phyloP scores from a whole-genome alignment of 2,113 vertebrate species.

The Corynorhinus townsendii region DNA sequence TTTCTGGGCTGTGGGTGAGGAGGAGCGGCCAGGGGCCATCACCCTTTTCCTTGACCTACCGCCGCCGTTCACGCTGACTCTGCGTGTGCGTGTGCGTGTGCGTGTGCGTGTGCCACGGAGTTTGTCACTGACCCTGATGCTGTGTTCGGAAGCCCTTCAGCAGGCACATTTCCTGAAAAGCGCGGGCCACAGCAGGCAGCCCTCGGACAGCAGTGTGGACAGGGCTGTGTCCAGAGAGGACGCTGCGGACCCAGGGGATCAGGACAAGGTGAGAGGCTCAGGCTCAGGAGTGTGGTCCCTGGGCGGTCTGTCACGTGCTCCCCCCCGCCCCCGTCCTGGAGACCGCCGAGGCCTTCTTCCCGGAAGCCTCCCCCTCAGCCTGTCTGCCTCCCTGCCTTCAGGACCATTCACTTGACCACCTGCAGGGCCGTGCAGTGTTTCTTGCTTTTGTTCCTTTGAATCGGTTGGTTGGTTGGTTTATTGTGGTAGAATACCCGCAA shows the following conservation, averaged over 20 bases:
- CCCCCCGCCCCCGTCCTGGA: neutral
- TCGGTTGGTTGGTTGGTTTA: neutral
- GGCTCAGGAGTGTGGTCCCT: fast-evolving
- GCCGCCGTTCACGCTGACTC: neutral
- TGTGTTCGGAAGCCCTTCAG: conserved; percentile 84
- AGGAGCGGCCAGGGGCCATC: neutral
- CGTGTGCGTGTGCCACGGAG: neutral
- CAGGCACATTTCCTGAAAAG: conserved; percentile 87
- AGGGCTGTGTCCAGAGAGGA: conserved; percentile 89
- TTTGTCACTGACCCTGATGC: neutral
- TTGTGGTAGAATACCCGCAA: fast-evolving
- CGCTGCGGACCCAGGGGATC: conserved; percentile 83
- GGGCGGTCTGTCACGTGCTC: no score
- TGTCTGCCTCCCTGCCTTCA: neutral
- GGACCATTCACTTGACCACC: neutral
- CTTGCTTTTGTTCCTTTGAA: neutral
- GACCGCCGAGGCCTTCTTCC: neutral
- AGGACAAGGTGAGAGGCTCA: conserved; percentile 85
- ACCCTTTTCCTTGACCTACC: neutral
- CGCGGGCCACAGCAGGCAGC: conserved; percentile 89
- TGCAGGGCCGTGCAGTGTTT: fast-evolving
- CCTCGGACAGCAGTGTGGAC: conserved; percentile 92
- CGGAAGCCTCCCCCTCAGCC: neutral
- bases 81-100: neutral
- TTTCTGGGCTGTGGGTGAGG: neutral